Conservation (phyloP, 2,113 vertebrate genomes). For the Cyanoramphus novaezelandiae region DNA sequence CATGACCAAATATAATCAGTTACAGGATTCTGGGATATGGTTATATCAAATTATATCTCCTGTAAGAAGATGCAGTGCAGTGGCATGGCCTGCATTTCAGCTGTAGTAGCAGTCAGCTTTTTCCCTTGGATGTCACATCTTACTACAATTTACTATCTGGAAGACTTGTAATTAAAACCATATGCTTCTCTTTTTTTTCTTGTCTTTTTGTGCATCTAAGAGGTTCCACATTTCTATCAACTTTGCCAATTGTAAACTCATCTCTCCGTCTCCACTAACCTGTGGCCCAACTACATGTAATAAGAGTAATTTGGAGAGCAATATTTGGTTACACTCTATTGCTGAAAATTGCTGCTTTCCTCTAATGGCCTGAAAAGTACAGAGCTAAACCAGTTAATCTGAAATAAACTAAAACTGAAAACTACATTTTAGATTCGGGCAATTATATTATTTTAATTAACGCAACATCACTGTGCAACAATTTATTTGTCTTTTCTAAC, state of each 20-base stretch:
- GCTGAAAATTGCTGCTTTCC: constrained; percentile 46
- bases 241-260: constrained; percentile 19
- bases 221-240: constrained; percentile 11
- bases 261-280: constrained; percentile 11
- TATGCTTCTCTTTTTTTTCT: background rate
- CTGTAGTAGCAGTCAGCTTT: constrained; percentile 11
- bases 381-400: constrained; percentile 26
- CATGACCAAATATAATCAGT: constrained; percentile 50
- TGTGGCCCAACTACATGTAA: constrained; percentile 29
- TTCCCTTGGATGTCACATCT: constrained; percentile 12
- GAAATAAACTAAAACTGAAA: background rate
- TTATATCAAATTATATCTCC: constrained; percentile 35
- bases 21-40: background rate
- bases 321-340: constrained; percentile 37
- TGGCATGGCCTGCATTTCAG: background rate
- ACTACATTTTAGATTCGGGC: background rate
- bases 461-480: background rate
- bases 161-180: constrained; percentile 54
- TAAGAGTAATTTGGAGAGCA: constrained; percentile 44
- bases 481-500: background rate
- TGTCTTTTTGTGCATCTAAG: background rate
- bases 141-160: constrained; percentile 34
- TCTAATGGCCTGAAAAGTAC: constrained; percentile 14
- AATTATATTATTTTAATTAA: constrained; percentile 25
- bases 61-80: background rate